These are phyloP conservation scores for Vanacampus margaritifer DNA, from an alignment of 2,113 vertebrate genomes.

Conservation along the genomic window DNA sequence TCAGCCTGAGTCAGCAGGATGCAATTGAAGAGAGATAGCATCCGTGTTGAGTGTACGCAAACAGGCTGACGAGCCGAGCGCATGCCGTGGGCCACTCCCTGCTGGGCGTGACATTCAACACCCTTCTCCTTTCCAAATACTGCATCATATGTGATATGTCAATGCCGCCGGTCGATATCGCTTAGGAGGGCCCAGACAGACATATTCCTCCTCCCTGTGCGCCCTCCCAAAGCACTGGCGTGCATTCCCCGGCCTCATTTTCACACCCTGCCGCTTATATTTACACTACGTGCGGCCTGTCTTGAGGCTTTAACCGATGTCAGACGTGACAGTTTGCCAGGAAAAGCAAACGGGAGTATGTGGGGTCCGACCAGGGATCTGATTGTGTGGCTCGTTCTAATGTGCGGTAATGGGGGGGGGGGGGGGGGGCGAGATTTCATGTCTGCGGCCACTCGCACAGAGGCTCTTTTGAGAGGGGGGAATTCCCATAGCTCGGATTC, in stretches of 20 bases:
- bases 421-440: slow-evolving; percentile 4
- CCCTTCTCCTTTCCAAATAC: slow-evolving; percentile 20
- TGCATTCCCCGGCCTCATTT: slow-evolving; percentile 17
- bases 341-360: slow-evolving; percentile 9
- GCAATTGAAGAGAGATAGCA: not conserved
- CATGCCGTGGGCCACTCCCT: not conserved
- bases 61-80: not conserved
- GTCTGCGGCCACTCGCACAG: not conserved
- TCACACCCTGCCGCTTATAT: slow-evolving; percentile 16
- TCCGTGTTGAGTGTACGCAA: not conserved
- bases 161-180: not conserved
- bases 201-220: not conserved
- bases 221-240: not conserved
- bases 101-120: slow-evolving; percentile 2
- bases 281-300: slow-evolving; percentile 3
- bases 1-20: slow-evolving; percentile 11
- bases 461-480: not conserved
- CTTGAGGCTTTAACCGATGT: slow-evolving; percentile 11
- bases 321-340: slow-evolving; percentile 28
- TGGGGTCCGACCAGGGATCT: slow-evolving; percentile 2
- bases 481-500: not conserved
- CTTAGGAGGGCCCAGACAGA: not conserved
- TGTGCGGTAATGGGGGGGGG: slow-evolving; percentile 24
- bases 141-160: not conserved
- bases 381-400: slow-evolving; percentile 30